phyloP scores from a whole-genome alignment of 2,797 vertebrate genomes.

The Myotis myotis region DNA sequence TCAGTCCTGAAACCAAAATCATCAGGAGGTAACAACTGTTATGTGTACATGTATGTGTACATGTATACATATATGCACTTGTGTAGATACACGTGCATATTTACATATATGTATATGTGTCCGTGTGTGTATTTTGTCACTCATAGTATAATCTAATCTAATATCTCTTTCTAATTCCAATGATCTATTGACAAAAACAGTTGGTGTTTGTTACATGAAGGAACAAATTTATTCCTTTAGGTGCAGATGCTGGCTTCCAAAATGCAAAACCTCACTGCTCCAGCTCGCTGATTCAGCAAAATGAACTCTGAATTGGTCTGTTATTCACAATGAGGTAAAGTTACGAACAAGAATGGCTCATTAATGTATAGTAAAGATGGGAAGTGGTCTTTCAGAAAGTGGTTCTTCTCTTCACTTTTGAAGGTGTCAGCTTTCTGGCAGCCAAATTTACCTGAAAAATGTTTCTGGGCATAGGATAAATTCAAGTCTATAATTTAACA shows the following conservation, averaged over 20 bases:
- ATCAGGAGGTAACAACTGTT: background rate
- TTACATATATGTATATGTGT: background rate
- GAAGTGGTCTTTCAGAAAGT: background rate
- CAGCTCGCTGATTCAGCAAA: background rate
- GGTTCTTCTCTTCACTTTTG: background rate
- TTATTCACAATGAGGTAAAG: background rate
- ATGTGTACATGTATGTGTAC: background rate
- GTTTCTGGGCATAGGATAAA: background rate
- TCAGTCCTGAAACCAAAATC: background rate
- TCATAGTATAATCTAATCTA: background rate
- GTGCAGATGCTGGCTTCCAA: background rate
- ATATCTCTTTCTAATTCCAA: background rate
- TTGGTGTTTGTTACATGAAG: background rate
- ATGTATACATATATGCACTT: background rate
- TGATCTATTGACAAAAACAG: conserved; percentile 19
- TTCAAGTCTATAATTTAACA: background rate
- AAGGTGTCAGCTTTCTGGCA: background rate
- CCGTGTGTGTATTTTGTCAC: background rate
- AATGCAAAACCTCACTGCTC: background rate
- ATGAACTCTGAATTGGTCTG: background rate
- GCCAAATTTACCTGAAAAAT: background rate
- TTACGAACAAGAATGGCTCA: background rate
- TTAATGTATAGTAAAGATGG: background rate
- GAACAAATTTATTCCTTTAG: background rate
- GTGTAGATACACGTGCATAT: background rate